Conservation (phyloP, 1,140 invertebrate species). For the Drosophila auraria region DNA sequence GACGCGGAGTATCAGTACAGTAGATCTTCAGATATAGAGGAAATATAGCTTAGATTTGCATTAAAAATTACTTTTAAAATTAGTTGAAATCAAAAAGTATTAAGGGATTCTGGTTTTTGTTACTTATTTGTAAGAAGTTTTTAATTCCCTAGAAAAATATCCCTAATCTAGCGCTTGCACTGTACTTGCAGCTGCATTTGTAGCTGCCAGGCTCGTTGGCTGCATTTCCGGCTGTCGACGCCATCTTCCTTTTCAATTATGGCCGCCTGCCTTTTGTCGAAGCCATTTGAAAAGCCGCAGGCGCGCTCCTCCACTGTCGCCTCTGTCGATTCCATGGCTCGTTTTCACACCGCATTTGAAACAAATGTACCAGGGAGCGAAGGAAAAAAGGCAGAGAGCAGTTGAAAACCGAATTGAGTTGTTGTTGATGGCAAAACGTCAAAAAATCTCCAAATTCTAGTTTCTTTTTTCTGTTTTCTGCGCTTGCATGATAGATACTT, state of each 20-base stretch:
- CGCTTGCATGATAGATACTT: slow-evolving; percentile 79
- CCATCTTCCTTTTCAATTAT: slow-evolving; percentile 81
- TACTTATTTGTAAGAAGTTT: no score
- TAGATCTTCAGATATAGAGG: not conserved
- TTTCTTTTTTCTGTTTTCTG: slow-evolving; percentile 44
- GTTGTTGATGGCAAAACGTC: slow-evolving; percentile 55
- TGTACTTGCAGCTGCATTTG: slow-evolving; percentile 35
- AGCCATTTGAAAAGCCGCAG: slow-evolving; percentile 25
- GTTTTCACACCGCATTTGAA: slow-evolving; percentile 76
- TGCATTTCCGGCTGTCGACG: slow-evolving; percentile 69
- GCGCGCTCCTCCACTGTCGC: slow-evolving; percentile 10
- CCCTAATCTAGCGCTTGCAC: no score
- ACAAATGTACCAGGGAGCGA: slow-evolving; percentile 50
- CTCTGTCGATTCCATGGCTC: slow-evolving; percentile 61
- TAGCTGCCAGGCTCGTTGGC: slow-evolving; percentile 52
- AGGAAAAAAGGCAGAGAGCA: slow-evolving; percentile 1
- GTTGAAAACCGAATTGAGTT: slow-evolving; percentile 71
- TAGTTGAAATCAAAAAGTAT: no score
- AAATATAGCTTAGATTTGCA: no score
- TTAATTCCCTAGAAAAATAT: no score
- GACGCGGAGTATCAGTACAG: not conserved
- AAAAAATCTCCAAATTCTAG: slow-evolving; percentile 65
- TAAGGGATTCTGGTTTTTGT: no score
- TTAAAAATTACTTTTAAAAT: no score
- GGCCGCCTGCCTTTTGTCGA: slow-evolving; percentile 24